Percentiles rank a stretch among this genome's conserved stretches.
Conservation (phyloP, 2,888 invertebrate species). For the Coenonympha arcania region DNA sequence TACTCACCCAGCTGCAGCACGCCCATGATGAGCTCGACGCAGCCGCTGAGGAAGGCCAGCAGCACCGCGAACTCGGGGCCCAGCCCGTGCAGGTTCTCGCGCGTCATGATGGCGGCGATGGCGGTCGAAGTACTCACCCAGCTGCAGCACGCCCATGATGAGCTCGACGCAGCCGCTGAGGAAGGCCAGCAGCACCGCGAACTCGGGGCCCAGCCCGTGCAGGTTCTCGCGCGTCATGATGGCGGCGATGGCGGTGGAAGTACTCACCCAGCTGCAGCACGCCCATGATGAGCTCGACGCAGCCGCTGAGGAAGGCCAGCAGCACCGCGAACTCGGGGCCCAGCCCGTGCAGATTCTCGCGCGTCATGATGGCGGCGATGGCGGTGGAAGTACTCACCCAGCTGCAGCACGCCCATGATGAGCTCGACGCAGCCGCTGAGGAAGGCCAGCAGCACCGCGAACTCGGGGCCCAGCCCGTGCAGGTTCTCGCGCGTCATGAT, state of each 20-base stretch:
- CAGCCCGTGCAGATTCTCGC: slow-evolving; percentile 80
- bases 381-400: slow-evolving; percentile 79
- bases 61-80: slow-evolving; percentile 82
- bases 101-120: slow-evolving; percentile 84
- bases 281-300: slow-evolving; percentile 88
- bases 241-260: slow-evolving; percentile 89
- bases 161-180: slow-evolving; percentile 86
- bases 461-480: slow-evolving; percentile 79
- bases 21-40: slow-evolving; percentile 88
- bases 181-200: slow-evolving; percentile 84
- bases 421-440: slow-evolving; percentile 86
- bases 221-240: slow-evolving; percentile 83
- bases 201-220: slow-evolving; percentile 79
- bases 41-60: slow-evolving; percentile 85
- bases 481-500: slow-evolving; percentile 84
- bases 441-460: slow-evolving; percentile 83
- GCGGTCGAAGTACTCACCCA: slow-evolving; percentile 85
- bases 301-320: slow-evolving; percentile 85
- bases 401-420: slow-evolving; percentile 83
- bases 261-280: slow-evolving; percentile 78
- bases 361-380: slow-evolving; percentile 85
- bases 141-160: slow-evolving; percentile 83
- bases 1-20: slow-evolving; percentile 79
- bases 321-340: slow-evolving; percentile 82
- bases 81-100: slow-evolving; percentile 80